Evolutionary conservation across 2,888 invertebrate genomes (phyloP).

Genomic region (Bembecia ichneumoniformis): DNA sequence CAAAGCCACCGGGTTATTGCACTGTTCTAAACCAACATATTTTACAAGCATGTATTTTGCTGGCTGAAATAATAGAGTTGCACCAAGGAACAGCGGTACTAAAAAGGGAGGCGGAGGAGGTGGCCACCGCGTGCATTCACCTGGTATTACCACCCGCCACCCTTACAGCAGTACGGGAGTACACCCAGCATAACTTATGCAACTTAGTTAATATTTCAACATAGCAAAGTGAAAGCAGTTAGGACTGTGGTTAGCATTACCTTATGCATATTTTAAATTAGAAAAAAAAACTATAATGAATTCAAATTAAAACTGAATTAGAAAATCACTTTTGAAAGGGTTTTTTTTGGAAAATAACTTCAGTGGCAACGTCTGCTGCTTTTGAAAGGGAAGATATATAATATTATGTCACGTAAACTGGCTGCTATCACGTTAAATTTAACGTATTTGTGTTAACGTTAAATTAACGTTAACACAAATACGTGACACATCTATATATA

Average conservation of each 20-base stretch:
- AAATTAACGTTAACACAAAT: too few relatives aligned
- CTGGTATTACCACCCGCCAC: constrained; percentile 28
- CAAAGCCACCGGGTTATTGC: constrained; percentile 16
- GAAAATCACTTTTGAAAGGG: too few relatives aligned
- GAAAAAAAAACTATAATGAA: too few relatives aligned
- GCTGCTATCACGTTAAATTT: not conserved
- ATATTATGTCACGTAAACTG: too few relatives aligned
- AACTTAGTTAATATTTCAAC: constrained; percentile 64
- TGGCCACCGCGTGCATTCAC: constrained; percentile 16
- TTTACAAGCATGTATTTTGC: constrained; percentile 8
- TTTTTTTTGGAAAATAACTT: too few relatives aligned
- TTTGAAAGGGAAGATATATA: too few relatives aligned
- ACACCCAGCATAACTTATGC: constrained; percentile 51
- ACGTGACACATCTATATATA: too few relatives aligned
- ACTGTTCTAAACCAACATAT: constrained; percentile 18
- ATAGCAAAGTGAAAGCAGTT: constrained; percentile 51
- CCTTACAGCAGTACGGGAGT: constrained; percentile 3
- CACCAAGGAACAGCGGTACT: not conserved
- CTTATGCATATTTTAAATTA: too few relatives aligned
- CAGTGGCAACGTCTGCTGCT: too few relatives aligned
- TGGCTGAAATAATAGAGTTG: constrained; percentile 20
- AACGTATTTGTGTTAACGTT: constrained; percentile 4
- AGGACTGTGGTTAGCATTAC: not conserved
- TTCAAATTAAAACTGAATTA: too few relatives aligned
- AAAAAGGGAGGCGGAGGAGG: constrained; percentile 1